These are phyloP conservation scores for Drosophila paranaensis DNA, from an alignment of 2,888 invertebrate genomes.

Conservation along the genomic window DNA sequence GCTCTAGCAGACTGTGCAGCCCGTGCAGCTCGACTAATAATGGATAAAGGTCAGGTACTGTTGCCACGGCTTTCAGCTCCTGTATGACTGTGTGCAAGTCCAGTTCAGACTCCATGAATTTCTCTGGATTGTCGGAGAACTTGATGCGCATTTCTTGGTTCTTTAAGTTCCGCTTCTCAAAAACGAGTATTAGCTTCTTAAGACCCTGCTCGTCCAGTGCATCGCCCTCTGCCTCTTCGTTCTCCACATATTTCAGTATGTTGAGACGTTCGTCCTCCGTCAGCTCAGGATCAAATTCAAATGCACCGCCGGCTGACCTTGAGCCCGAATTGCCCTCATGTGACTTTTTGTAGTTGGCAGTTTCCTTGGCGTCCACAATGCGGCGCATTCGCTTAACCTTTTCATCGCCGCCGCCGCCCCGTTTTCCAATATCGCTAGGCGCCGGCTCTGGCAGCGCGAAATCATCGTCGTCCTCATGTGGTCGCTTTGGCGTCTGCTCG, in stretches of 20 bases:
- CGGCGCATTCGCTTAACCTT: constrained; percentile 88
- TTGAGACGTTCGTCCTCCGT: constrained; percentile 91
- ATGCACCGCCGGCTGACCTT: constrained; percentile 26
- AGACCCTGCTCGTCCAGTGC: constrained; percentile 94
- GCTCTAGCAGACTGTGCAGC: constrained; percentile 94
- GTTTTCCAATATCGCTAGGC: constrained; percentile 48
- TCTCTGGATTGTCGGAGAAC: constrained; percentile 98
- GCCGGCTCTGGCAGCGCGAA: constrained; percentile 86
- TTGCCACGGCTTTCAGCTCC: constrained; percentile 96
- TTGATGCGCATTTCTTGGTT: constrained; percentile 99
- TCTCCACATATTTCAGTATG: constrained; percentile 93
- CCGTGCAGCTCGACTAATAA: constrained; percentile 95
- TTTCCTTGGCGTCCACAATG: constrained; percentile 86
- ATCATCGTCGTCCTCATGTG: constrained; percentile 87
- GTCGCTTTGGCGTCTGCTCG: constrained; percentile 92
- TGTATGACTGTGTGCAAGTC: constrained; percentile 95
- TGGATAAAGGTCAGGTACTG: constrained; percentile 97
- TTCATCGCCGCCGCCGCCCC: constrained; percentile 84
- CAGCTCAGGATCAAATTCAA: constrained; percentile 84
- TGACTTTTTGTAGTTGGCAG: constrained; percentile 84
- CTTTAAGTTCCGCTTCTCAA: constrained; percentile 96
- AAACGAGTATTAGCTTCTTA: constrained; percentile 94
- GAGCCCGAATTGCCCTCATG: constrained; percentile 35
- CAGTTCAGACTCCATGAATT: constrained; percentile 99
- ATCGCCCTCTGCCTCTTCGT: constrained; percentile 93